These are phyloP conservation scores for Helicoverpa assulta DNA, from an alignment of 2,888 invertebrate genomes.

Conservation along the genomic window DNA sequence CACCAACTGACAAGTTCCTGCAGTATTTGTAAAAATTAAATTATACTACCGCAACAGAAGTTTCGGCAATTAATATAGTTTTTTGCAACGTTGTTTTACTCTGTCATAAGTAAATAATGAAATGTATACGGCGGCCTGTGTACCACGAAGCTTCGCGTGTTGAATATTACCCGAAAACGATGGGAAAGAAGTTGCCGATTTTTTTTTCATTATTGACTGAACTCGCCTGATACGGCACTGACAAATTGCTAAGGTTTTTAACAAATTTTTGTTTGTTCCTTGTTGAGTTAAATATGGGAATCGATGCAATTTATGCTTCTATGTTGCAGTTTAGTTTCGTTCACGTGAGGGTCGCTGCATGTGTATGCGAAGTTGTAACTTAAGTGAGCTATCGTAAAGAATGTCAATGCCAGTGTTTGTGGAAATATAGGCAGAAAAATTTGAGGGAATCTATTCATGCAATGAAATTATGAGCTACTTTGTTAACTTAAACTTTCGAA, in stretches of 20 bases:
- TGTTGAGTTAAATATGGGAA: slow-evolving; percentile 58
- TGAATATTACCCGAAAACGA: slow-evolving; percentile 83
- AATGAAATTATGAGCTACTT: slow-evolving; percentile 13
- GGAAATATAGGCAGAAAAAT: slow-evolving; percentile 35
- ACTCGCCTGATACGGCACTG: slow-evolving; percentile 83
- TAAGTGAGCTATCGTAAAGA: slow-evolving; percentile 45
- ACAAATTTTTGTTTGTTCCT: slow-evolving; percentile 71
- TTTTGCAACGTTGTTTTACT: slow-evolving; percentile 80
- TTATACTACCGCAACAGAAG: slow-evolving; percentile 72
- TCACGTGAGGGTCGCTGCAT: slow-evolving; percentile 42
- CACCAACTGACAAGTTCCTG: slow-evolving; percentile 52
- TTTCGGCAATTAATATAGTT: slow-evolving; percentile 82
- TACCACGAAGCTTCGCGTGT: slow-evolving; percentile 86
- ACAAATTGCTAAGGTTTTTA: slow-evolving; percentile 86
- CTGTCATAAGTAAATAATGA: slow-evolving; percentile 82
- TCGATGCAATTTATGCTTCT: slow-evolving; percentile 56
- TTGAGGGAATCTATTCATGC: slow-evolving; percentile 29
- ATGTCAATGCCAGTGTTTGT: slow-evolving; percentile 46
- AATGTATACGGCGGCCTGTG: slow-evolving; percentile 74
- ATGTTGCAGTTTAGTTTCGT: slow-evolving; percentile 35
- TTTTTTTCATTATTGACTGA: slow-evolving; percentile 87
- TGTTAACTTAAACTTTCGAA: slow-evolving; percentile 6
- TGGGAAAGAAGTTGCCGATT: slow-evolving; percentile 76
- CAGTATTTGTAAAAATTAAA: slow-evolving; percentile 69
- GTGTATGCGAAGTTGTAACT: slow-evolving; percentile 49